These are phyloP conservation scores for Halichoeres trimaculatus DNA, from an alignment of 2,113 vertebrate genomes.

Conservation along the genomic window DNA sequence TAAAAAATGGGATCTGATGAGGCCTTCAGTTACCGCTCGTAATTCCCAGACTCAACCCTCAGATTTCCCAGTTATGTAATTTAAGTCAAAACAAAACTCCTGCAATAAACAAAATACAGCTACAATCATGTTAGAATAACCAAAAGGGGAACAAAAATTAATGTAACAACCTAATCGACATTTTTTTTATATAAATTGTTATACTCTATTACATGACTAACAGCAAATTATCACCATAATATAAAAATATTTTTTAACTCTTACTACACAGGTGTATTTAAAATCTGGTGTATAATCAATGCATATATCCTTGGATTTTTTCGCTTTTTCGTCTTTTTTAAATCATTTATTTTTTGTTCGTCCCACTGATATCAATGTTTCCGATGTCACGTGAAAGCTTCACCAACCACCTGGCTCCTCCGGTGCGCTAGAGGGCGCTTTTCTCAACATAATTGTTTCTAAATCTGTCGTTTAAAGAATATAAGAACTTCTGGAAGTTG, in stretches of 20 bases:
- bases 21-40: constrained; percentile 31
- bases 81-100: too few species aligned
- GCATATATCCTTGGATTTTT: too few species aligned
- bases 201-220: neutral
- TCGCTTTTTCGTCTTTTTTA: too few species aligned
- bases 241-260: neutral
- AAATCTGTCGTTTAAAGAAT: neutral
- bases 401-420: constrained; percentile 37
- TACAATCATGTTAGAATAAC: too few species aligned
- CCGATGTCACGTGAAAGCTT: neutral
- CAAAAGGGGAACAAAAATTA: too few species aligned
- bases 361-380: neutral
- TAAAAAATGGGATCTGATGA: constrained; percentile 60
- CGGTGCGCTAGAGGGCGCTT: constrained; percentile 62
- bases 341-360: too few species aligned
- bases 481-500: neutral
- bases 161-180: neutral
- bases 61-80: neutral
- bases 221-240: neutral
- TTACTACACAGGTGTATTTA: too few species aligned
- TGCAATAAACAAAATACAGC: too few species aligned
- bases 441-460: constrained; percentile 1
- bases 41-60: neutral
- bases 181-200: neutral
- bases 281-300: too few species aligned